phyloP scores from a whole-genome alignment of 2,888 invertebrate genomes.

The Melanotus villosus region DNA sequence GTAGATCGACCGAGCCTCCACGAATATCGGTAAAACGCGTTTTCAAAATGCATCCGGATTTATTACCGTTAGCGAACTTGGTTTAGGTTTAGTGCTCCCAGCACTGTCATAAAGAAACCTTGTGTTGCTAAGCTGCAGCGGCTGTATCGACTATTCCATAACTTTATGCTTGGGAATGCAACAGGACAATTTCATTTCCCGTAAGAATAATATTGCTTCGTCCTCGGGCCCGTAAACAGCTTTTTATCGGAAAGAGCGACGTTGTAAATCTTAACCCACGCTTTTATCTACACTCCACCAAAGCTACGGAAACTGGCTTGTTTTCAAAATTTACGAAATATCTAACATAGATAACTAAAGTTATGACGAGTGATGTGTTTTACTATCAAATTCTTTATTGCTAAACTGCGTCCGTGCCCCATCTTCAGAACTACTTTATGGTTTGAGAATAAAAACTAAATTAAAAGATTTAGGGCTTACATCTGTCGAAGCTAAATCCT shows the following conservation, averaged over 20 bases:
- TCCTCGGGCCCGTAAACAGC: conserved; percentile 42
- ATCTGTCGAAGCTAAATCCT: too few species aligned
- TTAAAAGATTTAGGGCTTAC: too few species aligned
- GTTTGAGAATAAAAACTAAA: too few species aligned
- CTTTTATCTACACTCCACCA: conserved; percentile 21
- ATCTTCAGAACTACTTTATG: too few species aligned
- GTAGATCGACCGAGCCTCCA: conserved; percentile 16
- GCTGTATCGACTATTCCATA: conserved; percentile 38
- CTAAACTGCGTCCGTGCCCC: too few species aligned
- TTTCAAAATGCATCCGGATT: conserved; percentile 31
- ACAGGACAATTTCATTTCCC: conserved; percentile 46
- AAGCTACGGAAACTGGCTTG: background rate
- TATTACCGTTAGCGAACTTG: conserved; percentile 32
- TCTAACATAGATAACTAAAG: background rate
- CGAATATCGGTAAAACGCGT: conserved; percentile 25
- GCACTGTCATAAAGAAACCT: conserved; percentile 34
- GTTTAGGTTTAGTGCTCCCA: conserved; percentile 35
- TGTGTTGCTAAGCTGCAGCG: conserved; percentile 32
- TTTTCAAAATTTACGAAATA: background rate
- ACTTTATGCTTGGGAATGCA: conserved; percentile 40
- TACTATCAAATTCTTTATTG: too few species aligned
- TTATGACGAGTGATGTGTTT: background rate
- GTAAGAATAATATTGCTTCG: conserved; percentile 42
- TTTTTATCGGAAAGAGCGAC: conserved; percentile 35
- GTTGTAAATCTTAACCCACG: conserved; percentile 37